A percentile compares a stretch with the other conserved stretches of the same genome.
Conservation (phyloP, 1,140 invertebrate species). For the Micrasema minimum region DNA sequence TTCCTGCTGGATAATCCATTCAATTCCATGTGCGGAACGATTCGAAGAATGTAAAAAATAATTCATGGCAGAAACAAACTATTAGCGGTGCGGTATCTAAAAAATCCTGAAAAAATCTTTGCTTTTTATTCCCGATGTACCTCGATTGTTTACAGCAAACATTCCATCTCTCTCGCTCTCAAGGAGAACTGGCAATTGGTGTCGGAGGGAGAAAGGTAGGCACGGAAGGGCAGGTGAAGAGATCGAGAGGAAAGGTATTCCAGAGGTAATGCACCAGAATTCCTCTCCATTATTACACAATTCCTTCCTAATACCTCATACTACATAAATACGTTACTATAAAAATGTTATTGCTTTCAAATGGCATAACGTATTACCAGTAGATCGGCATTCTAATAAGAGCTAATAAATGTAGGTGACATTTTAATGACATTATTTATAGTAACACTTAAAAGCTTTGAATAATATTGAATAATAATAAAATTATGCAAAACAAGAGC, state of each 20-base stretch:
- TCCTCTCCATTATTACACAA: too few relatives aligned
- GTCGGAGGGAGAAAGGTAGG: constrained; percentile 27
- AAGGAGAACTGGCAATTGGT: constrained; percentile 5
- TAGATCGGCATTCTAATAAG: too few relatives aligned
- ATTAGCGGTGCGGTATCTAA: constrained; percentile 45
- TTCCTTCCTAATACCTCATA: too few relatives aligned
- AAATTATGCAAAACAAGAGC: too few relatives aligned
- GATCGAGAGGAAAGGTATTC: constrained; percentile 33
- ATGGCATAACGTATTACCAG: too few relatives aligned
- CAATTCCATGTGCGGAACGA: constrained; percentile 1
- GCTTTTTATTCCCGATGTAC: constrained; percentile 36
- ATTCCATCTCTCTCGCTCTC: constrained; percentile 21
- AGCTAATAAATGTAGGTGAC: too few relatives aligned
- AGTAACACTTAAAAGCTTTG: too few relatives aligned
- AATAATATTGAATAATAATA: too few relatives aligned
- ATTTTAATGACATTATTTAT: too few relatives aligned
- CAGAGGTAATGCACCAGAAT: constrained; percentile 7
- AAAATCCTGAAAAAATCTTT: constrained; percentile 44
- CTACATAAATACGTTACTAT: too few relatives aligned
- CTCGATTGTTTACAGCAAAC: constrained; percentile 39
- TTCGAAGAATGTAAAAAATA: constrained; percentile 39
- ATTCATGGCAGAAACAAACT: constrained; percentile 45
- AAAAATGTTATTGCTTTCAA: too few relatives aligned
- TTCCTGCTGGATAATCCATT: constrained; percentile 12
- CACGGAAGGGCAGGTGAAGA: constrained; percentile 32